Evolutionary conservation across 1,140 invertebrate species (phyloP).

Genomic region (Drosophila teissieri): DNA sequence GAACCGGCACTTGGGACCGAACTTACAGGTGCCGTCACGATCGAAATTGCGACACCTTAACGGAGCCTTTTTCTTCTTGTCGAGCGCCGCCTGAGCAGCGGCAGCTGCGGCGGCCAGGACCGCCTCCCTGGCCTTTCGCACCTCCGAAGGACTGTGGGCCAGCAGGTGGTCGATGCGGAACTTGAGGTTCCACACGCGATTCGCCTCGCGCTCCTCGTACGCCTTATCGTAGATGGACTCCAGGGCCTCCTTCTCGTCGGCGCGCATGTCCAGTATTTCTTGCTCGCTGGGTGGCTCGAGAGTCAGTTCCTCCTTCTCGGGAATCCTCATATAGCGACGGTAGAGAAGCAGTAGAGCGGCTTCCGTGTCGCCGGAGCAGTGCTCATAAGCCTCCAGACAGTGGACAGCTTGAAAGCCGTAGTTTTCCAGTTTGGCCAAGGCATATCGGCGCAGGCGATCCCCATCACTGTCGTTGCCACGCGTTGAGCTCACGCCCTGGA

Average conservation of each 20-base stretch:
- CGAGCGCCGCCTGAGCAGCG: conserved; percentile 46
- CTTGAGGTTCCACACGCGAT: conserved; percentile 88
- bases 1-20: conserved; percentile 89
- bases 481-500: conserved; percentile 87
- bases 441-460: conserved; percentile 88
- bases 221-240: conserved; percentile 90
- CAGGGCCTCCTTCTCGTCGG: conserved; percentile 89
- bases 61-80: conserved; percentile 85
- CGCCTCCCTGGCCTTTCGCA: conserved; percentile 85
- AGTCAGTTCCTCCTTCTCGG: conserved; percentile 48
- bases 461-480: conserved; percentile 39
- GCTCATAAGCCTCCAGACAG: conserved; percentile 89
- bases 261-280: conserved; percentile 87
- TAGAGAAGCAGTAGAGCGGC: conserved; percentile 89
- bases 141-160: conserved; percentile 86
- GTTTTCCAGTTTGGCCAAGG: conserved; percentile 89
- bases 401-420: conserved; percentile 90
- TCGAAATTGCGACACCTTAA: conserved; percentile 89
- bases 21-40: conserved; percentile 88
- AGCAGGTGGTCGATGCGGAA: conserved; percentile 89
- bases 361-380: conserved; percentile 88
- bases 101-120: conserved; percentile 60
- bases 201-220: conserved; percentile 88
- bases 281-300: conserved; percentile 63
- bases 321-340: conserved; percentile 87